A percentile compares a stretch with the other conserved stretches of the same genome.
Evolutionary conservation across 2,888 invertebrate species (phyloP).

Genomic region (Heterodera filipjevi): DNA sequence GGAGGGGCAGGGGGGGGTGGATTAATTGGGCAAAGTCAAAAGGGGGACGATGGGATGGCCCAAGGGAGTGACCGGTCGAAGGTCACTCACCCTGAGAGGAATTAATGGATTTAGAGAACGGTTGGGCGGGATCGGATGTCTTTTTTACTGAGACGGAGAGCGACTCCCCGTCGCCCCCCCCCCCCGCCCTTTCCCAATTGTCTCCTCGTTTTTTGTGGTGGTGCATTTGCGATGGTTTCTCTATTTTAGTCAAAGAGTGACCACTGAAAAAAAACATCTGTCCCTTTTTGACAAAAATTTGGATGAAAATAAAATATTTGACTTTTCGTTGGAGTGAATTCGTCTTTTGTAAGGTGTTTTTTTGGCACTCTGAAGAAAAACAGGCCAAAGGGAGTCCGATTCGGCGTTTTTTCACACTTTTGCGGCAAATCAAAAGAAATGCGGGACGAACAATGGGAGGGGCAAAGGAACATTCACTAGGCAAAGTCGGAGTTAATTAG

Average conservation of each 20-base stretch:
- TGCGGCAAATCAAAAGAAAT: slow-evolving; percentile 4
- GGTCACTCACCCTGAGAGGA: not conserved
- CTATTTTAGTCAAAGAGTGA: not conserved
- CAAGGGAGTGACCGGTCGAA: slow-evolving; percentile 8
- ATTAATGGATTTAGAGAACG: slow-evolving; percentile 2
- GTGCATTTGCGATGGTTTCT: not conserved
- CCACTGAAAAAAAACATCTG: not conserved
- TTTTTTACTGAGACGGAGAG: not conserved
- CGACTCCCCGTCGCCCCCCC: not conserved
- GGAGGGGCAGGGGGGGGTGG: not conserved
- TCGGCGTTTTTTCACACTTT: slow-evolving; percentile 4
- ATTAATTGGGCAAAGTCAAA: slow-evolving; percentile 15
- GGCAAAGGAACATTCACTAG: not conserved
- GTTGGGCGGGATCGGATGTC: slow-evolving; percentile 14
- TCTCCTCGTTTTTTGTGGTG: not conserved
- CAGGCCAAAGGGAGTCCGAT: not conserved
- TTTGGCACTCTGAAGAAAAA: not conserved
- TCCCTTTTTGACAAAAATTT: not conserved
- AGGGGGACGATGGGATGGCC: not conserved
- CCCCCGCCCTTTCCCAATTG: not conserved
- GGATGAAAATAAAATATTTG: not conserved
- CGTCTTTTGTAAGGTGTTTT: not conserved
- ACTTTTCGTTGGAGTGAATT: not conserved
- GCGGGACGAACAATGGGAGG: slow-evolving; percentile 2
- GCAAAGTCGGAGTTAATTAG: not conserved